These are phyloP conservation scores for Phasia obesa DNA, from an alignment of 2,888 invertebrate genomes.

Conservation along the genomic window DNA sequence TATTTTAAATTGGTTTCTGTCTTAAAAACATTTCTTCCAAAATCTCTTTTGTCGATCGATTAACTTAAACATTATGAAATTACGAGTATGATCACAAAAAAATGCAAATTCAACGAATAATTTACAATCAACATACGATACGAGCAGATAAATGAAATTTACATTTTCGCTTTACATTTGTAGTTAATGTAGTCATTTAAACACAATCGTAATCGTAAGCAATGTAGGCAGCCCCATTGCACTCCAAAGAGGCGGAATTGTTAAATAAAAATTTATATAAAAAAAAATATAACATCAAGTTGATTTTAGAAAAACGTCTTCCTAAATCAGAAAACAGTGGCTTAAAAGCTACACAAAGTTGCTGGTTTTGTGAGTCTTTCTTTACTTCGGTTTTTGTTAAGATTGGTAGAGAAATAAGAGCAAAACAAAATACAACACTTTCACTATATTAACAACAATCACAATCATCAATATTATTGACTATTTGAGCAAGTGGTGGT, in stretches of 20 bases:
- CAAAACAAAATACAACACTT: conserved; percentile 47
- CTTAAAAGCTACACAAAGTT: conserved; percentile 8
- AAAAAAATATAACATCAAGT: conserved; percentile 13
- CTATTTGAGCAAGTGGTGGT: conserved; percentile 32
- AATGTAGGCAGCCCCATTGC: not conserved
- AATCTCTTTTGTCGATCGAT: too few species aligned
- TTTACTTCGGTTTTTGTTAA: not conserved
- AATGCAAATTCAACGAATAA: too few species aligned
- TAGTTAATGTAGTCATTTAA: too few species aligned
- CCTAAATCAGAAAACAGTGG: conserved; percentile 35
- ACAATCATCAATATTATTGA: conserved; percentile 54
- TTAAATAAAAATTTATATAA: too few species aligned
- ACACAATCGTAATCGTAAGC: not conserved
- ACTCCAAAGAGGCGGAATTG: conserved; percentile 1
- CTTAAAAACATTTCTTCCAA: too few species aligned
- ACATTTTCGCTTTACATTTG: too few species aligned
- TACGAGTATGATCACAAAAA: too few species aligned
- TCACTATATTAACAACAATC: conserved; percentile 48
- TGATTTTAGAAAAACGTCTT: conserved; percentile 19
- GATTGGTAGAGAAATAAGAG: conserved; percentile 4
- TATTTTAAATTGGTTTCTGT: too few species aligned
- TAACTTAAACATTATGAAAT: too few species aligned
- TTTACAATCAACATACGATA: too few species aligned
- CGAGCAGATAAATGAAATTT: too few species aligned
- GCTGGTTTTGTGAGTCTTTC: not conserved